These are phyloP conservation scores for Taeniopygia guttata DNA, from an alignment of 2,797 vertebrate genomes.

Conservation along the genomic window DNA sequence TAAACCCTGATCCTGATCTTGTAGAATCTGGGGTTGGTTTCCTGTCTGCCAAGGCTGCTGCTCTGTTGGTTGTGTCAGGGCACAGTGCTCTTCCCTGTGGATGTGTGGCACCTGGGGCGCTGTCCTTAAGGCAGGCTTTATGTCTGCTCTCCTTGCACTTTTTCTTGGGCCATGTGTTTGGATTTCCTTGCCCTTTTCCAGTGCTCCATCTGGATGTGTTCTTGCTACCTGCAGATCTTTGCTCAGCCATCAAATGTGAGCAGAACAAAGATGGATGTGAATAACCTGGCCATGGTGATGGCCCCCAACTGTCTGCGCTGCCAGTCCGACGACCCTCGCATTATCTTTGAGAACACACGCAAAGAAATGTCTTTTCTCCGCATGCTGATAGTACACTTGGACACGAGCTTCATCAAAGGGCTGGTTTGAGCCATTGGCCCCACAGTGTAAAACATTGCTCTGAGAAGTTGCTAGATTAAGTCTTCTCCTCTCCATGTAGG, in stretches of 20 bases:
- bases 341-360: slow-evolving; percentile 92
- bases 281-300: slow-evolving; percentile 96
- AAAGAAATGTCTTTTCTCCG: slow-evolving; percentile 93
- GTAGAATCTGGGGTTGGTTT: neutral
- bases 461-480: neutral
- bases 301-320: slow-evolving; percentile 92
- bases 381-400: slow-evolving; percentile 91
- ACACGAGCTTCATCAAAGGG: slow-evolving; percentile 86
- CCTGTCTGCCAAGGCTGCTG: neutral
- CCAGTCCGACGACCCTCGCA: slow-evolving; percentile 86
- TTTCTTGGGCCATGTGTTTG: fast-evolving
- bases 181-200: neutral
- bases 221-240: slow-evolving; percentile 79
- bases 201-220: neutral
- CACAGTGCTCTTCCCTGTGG: neutral
- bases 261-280: slow-evolving; percentile 93
- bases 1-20: neutral
- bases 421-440: slow-evolving; percentile 72
- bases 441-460: neutral
- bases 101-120: neutral
- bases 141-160: neutral
- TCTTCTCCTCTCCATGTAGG: neutral
- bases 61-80: neutral
- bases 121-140: neutral
- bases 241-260: slow-evolving; percentile 89